Evolutionary conservation across 2,797 vertebrate species (phyloP), one percentile per base, ranked within the genome.

Genomic region (Eulemur coronatus): DNA sequence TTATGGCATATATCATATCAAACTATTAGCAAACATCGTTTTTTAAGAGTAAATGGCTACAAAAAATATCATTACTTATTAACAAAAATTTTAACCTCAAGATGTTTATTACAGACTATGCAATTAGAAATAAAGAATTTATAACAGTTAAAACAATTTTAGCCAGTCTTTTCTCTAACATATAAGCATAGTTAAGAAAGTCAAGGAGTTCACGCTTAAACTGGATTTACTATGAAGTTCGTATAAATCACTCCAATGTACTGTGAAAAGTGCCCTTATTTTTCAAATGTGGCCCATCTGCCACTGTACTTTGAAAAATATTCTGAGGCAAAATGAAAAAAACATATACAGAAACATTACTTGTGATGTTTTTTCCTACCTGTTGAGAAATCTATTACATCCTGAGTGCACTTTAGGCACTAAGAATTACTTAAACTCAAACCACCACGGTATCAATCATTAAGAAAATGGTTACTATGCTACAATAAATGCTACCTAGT

Each of bases 301-400:
- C 69, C 59, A 63, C n/a, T 14, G 4, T 76, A 52, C 63, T 96
- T 76, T 91, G 67, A 82, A 94, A 95, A 93, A 70, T 80, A 75
- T 4, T 14, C 30, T 28, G 24, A 79, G 52, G 72, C 30, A 63
- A 84, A 95, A 88, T 33, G 22, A 6, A 85, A 89, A 81, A 82
- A 76, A 55, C 9, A 78, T 33, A 94, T 13, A 48, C 22, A 61
- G 43, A 80, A 87, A 92, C 46, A 95, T 59, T 46, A 90, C 6
- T 91, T 46, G 43, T 46, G 43, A 46, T 20, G 33, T 63, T 78
- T 78, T 65, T 55, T 81, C 30, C 9, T 72, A 63, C 30, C 38
- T 85, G 14, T 43, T 61, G 52, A 87, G 59, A 84, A 87, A 69
- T 70, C 50, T 92, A 65, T 70, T 89, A 65, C 69, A 79, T 84